Conservation (phyloP, 2,797 vertebrate species). For the Micrastur ruficollis region DNA sequence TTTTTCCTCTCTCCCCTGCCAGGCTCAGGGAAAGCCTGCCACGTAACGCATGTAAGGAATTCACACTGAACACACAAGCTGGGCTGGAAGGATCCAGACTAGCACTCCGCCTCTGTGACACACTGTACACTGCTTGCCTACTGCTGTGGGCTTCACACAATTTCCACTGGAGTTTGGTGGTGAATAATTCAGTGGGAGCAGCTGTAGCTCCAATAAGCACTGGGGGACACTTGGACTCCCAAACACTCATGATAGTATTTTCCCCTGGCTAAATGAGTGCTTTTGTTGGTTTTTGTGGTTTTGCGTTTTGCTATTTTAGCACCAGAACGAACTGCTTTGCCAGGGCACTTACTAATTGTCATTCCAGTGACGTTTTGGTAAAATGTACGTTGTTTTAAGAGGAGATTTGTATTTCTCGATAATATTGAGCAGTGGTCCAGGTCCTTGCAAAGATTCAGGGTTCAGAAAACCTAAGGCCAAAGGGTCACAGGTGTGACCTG, state of each 20-base stretch:
- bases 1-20: neutral
- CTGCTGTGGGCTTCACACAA: neutral
- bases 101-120: neutral
- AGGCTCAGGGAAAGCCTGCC: neutral
- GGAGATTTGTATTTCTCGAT: neutral
- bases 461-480: neutral
- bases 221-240: neutral
- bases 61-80: neutral
- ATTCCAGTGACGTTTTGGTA: neutral
- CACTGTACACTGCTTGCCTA: accelerated
- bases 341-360: neutral
- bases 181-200: neutral
- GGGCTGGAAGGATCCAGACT: neutral
- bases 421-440: neutral
- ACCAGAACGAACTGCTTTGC: neutral
- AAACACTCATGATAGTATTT: neutral
- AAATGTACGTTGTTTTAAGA: neutral
- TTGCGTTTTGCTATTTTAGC: neutral
- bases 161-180: neutral
- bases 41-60: neutral
- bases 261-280: neutral
- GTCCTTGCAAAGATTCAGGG: neutral
- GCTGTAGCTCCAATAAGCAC: neutral
- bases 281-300: conserved; percentile 2
- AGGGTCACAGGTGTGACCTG: neutral